phyloP scores from a whole-genome alignment of 2,113 vertebrate genomes.

The Silurus meridionalis region DNA sequence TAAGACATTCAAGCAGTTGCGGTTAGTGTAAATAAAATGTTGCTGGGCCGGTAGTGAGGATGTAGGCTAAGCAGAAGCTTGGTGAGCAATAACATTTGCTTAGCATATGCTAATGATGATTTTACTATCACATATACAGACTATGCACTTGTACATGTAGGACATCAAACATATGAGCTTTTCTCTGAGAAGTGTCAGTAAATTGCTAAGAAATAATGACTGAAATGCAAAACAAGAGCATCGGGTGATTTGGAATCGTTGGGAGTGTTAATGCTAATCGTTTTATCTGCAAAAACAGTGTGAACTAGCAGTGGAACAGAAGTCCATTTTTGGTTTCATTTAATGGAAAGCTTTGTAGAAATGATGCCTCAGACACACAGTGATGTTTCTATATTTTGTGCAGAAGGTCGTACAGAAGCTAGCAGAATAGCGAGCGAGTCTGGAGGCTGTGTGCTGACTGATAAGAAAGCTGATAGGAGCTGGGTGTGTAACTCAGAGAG shows the following conservation, averaged over 20 bases:
- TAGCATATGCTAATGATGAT: no score
- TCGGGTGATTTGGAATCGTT: no score
- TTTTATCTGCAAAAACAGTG: neutral
- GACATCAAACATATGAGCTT: no score
- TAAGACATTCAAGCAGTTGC: no score
- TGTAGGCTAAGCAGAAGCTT: no score
- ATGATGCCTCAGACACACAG: neutral
- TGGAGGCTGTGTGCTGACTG: neutral
- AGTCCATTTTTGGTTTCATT: neutral
- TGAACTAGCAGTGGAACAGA: neutral
- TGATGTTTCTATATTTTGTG: neutral
- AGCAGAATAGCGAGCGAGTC: slow-evolving; percentile 13
- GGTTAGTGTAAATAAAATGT: neutral
- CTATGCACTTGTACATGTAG: no score
- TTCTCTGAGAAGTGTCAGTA: no score
- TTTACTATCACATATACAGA: no score
- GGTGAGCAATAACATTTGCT: no score
- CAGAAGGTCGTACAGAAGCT: neutral
- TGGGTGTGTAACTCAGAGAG: neutral
- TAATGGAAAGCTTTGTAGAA: neutral
- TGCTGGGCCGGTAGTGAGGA: neutral
- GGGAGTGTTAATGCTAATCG: no score
- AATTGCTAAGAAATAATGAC: no score
- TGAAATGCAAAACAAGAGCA: no score
- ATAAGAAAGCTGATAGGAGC: slow-evolving; percentile 29